These are phyloP conservation scores for Cryptus viduatorius DNA, from an alignment of 2,888 invertebrate genomes.

Conservation along the genomic window DNA sequence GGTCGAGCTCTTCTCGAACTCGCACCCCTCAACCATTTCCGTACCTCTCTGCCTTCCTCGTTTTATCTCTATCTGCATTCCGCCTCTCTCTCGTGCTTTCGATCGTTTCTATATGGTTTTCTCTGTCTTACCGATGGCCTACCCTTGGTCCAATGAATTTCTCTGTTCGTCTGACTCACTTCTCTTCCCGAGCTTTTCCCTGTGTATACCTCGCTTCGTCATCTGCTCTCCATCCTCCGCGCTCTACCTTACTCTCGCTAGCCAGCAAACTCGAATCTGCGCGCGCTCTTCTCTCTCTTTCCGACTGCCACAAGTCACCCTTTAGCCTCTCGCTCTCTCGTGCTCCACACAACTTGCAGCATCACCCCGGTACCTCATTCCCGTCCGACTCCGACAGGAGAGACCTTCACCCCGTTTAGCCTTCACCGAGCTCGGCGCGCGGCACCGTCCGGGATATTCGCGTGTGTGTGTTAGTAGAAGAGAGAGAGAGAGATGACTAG, in stretches of 20 bases:
- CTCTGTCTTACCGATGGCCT: not conserved
- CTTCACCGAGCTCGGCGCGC: conserved; percentile 82
- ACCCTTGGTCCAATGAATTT: conserved; percentile 9
- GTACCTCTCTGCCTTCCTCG: conserved; percentile 54
- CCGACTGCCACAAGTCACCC: conserved; percentile 15
- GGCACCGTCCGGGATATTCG: conserved; percentile 79
- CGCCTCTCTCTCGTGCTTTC: conserved; percentile 22
- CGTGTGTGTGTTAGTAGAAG: conserved; percentile 19
- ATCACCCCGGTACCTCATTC: conserved; percentile 45
- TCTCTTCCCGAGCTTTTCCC: not conserved
- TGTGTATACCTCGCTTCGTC: not conserved
- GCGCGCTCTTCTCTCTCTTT: conserved; percentile 28
- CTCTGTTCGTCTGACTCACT: conserved; percentile 16
- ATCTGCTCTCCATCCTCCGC: conserved; percentile 32
- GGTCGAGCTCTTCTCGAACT: conserved; percentile 55
- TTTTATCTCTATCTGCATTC: conserved; percentile 48
- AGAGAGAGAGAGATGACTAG: conserved; percentile 25
- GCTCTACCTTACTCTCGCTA: conserved; percentile 6
- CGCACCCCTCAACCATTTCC: conserved; percentile 27
- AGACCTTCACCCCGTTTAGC: conserved; percentile 85
- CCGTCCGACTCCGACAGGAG: conserved; percentile 70
- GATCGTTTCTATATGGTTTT: not conserved
- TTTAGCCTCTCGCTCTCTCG: conserved; percentile 40
- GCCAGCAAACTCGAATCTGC: conserved; percentile 23
- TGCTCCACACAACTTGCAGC: conserved; percentile 57